These are phyloP conservation scores for Scaptomyza pallida DNA, from an alignment of 1,140 invertebrate species.

Conservation along the genomic window DNA sequence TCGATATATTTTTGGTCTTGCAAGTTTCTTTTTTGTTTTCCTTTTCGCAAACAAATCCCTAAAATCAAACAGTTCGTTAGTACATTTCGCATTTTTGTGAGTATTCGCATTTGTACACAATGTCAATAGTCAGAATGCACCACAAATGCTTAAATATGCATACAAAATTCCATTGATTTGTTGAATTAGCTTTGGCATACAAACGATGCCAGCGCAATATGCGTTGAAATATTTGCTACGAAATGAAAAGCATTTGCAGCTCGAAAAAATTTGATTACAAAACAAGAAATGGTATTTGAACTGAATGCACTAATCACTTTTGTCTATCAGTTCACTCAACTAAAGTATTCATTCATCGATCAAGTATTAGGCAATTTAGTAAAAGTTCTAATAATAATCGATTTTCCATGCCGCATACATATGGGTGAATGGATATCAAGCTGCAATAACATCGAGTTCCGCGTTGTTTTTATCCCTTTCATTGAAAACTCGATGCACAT, in stretches of 20 bases:
- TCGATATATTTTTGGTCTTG: background rate
- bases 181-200: constrained; percentile 52
- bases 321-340: background rate
- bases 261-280: constrained; percentile 15
- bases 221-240: constrained; percentile 9
- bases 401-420: no score
- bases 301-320: no score
- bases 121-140: constrained; percentile 33
- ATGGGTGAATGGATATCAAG: no score
- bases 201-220: constrained; percentile 18
- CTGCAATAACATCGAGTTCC: background rate
- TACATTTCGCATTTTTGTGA: constrained; percentile 22
- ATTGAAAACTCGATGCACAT: constrained; percentile 32
- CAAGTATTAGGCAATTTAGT: background rate
- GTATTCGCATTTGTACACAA: background rate
- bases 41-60: constrained; percentile 3
- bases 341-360: background rate
- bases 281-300: constrained; percentile 1
- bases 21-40: constrained; percentile 22
- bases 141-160: constrained; percentile 57
- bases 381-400: no score
- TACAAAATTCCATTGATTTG: constrained; percentile 58
- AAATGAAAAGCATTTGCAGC: background rate
- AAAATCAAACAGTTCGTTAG: constrained; percentile 52
- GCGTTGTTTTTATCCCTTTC: background rate